Base-by-base conservation (phyloP, 2,113 vertebrate genomes). In the Okapia johnstoni region DNA sequence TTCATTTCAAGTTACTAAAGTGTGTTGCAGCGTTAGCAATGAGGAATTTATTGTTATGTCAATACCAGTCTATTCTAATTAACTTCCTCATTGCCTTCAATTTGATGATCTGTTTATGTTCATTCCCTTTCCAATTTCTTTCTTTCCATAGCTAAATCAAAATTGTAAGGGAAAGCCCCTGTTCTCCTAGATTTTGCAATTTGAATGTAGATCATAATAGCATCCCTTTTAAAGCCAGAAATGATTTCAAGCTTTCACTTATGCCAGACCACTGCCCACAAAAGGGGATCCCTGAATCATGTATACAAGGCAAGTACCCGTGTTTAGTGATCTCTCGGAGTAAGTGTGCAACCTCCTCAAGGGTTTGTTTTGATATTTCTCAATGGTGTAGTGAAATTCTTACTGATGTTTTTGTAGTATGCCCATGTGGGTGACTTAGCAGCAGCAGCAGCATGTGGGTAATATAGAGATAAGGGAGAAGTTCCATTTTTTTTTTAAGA, bases 191-290 rank as follows among this genome's bases (percentile, higher is more conserved):
- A 81, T 79, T 93, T 96, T 66, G 48, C n/a, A 94, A 23, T 52
- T 60, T 93, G 28, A 13, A 52, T 94, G 11, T 55, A 94, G 14
- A 57, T 89, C 8, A 43, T 80, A 50, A 21, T 66, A 92, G 23
- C 76, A 80, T 76, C n/a, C 17, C 46, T 43, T 88, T 85, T 93
- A 95, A 43, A 94, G 13, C 40, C 40, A 97, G 93, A 97, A 94
- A 81, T 90, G 43, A 77, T 11, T 96, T 96, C 43, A 92, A 55
- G 40, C 6, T 58, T 23, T 91, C 50, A 85, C 36, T 61, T 92
- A 50, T 23, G 91, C 46, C 33, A 92, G 6, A 40, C 17, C 30
- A 70, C 84, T 92, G 33, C 48, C 40, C 54, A 36, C 28, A 57
- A 63, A 92, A 79, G 30, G n/a, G 7, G 6, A n/a, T 95, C 21